These are phyloP conservation scores for Sinocyclocheilus maitianheensis DNA, from an alignment of 2,113 vertebrate species.

Conservation along the genomic window DNA sequence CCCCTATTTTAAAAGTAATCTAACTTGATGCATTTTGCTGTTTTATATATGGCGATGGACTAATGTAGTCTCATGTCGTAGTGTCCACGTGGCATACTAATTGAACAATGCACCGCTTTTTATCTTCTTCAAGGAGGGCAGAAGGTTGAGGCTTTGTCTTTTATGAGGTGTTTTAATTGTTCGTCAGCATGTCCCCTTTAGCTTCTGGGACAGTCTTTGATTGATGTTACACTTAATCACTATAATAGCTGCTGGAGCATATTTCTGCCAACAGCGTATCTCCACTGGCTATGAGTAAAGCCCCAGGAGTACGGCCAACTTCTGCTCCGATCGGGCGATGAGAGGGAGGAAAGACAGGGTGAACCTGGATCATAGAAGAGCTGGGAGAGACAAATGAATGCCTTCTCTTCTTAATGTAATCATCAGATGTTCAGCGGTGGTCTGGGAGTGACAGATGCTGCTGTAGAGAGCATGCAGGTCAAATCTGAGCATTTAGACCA, in stretches of 20 bases:
- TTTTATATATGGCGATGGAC: neutral
- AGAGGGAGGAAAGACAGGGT: conserved; percentile 32
- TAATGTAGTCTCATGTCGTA: neutral
- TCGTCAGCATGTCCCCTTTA: conserved; percentile 55
- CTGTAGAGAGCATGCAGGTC: conserved; percentile 1
- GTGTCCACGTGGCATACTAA: neutral
- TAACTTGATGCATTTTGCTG: neutral
- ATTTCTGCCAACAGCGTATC: conserved; percentile 18
- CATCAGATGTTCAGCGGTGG: conserved; percentile 32
- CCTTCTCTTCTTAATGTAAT: conserved; percentile 48
- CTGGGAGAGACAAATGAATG: conserved; percentile 59
- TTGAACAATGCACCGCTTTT: conserved; percentile 19
- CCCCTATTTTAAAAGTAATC: no score
- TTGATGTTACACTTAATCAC: conserved; percentile 69
- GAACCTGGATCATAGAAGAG: conserved; percentile 26
- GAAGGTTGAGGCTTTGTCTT: conserved; percentile 57
- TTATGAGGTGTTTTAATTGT: conserved; percentile 54
- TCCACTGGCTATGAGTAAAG: neutral
- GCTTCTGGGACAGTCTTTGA: conserved; percentile 55
- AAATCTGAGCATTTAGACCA: neutral
- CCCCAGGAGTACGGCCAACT: conserved; percentile 1
- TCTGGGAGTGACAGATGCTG: conserved; percentile 24
- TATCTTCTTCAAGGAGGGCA: conserved; percentile 52
- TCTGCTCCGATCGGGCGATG: neutral
- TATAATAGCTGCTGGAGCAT: conserved; percentile 61